Conservation (phyloP, 2,113 vertebrate genomes). For the Capreolus pygargus region DNA sequence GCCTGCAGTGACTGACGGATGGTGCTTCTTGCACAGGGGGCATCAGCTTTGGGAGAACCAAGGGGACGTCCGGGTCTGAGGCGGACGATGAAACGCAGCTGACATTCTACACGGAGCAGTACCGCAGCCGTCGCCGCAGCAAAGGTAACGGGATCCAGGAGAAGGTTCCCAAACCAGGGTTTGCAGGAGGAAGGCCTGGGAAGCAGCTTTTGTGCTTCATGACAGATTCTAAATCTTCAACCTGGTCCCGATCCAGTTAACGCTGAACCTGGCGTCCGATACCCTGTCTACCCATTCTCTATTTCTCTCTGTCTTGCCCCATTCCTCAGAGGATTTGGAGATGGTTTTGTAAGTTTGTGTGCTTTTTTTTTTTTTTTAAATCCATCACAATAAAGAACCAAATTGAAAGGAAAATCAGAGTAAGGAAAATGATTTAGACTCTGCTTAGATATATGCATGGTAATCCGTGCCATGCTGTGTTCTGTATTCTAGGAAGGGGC, state of each 20-base stretch:
- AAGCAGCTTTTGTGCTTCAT: background rate
- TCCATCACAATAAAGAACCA: background rate
- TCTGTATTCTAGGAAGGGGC: background rate
- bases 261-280: background rate
- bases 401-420: background rate
- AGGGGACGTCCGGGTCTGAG: conserved; percentile 92
- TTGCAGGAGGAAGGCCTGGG: background rate
- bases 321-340: background rate
- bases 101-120: conserved; percentile 95
- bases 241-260: background rate
- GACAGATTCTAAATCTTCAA: background rate
- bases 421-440: background rate
- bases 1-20: background rate
- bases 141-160: conserved; percentile 84
- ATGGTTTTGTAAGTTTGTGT: background rate
- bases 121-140: conserved; percentile 90
- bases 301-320: background rate
- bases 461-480: background rate
- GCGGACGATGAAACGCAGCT: conserved; percentile 93
- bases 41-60: conserved; percentile 89
- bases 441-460: accelerated
- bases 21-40: conserved; percentile 78
- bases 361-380: background rate
- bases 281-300: background rate
- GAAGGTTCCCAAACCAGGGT: background rate